These are phyloP conservation scores for Anolis sagrei DNA, from an alignment of 2,113 vertebrate genomes.

Conservation along the genomic window DNA sequence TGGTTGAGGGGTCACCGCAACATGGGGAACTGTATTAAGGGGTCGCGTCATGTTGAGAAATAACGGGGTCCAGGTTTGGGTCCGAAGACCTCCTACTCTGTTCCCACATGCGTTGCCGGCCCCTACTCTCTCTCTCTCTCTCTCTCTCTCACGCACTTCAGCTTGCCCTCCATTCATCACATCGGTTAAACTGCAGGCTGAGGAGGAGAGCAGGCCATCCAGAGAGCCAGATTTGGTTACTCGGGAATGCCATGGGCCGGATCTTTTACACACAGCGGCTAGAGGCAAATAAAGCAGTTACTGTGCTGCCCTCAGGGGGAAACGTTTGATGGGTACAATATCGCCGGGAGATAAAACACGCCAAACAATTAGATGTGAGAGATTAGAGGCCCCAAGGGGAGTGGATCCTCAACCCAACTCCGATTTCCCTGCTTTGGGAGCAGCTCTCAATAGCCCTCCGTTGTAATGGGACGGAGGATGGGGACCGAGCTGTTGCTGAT, in stretches of 20 bases:
- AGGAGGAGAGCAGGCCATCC: neutral
- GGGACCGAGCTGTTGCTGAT: neutral
- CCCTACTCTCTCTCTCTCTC: neutral
- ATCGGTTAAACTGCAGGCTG: neutral
- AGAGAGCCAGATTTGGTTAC: slow-evolving; percentile 6
- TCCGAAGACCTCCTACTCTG: too few relatives aligned
- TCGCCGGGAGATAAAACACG: neutral
- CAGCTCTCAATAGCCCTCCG: fast-evolving
- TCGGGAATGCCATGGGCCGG: neutral
- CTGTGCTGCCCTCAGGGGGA: slow-evolving; percentile 3
- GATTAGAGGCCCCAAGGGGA: slow-evolving; percentile 4
- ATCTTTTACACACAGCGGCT: neutral
- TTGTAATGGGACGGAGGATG: neutral
- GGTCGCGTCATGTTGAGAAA: too few relatives aligned
- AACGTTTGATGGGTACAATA: neutral
- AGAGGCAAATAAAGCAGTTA: slow-evolving; percentile 9
- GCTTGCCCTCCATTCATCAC: neutral
- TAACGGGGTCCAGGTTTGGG: neutral
- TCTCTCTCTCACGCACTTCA: neutral
- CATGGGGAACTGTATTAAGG: too few relatives aligned
- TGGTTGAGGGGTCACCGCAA: too few relatives aligned
- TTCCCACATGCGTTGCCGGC: neutral
- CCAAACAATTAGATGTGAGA: slow-evolving; percentile 16
- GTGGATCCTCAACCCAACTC: neutral
- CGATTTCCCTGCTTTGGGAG: neutral